Evolutionary conservation across 2,797 vertebrate genomes (phyloP).

Genomic region (Leptodactylus fallax): DNA sequence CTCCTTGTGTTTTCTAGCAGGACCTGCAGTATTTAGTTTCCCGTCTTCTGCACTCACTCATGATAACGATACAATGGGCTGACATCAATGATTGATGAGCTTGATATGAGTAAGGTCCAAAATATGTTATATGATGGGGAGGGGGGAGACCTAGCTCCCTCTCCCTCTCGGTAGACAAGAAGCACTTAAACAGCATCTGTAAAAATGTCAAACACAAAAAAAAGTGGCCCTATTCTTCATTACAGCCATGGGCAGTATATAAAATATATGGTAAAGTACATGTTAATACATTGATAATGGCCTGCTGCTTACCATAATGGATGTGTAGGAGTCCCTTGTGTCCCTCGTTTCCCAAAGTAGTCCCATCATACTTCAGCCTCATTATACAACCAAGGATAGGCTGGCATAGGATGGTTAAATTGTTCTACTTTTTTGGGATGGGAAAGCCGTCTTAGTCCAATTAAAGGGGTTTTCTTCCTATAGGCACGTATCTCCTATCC

Average conservation of each 20-base stretch:
- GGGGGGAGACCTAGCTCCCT: conserved; percentile 2
- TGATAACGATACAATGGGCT: conserved; percentile 55
- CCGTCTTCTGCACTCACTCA: conserved; percentile 56
- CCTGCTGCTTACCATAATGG: neutral
- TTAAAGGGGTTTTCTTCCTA: too few species aligned
- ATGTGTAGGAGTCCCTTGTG: neutral
- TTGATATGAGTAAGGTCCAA: conserved; percentile 60
- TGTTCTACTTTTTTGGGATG: too few species aligned
- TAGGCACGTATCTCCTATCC: too few species aligned
- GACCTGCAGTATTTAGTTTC: conserved; percentile 44
- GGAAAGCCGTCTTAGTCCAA: too few species aligned
- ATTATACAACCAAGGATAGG: too few species aligned
- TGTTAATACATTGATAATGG: neutral
- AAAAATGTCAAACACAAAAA: neutral
- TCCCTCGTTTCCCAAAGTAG: neutral
- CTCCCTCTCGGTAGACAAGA: conserved; percentile 21
- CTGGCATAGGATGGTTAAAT: too few species aligned
- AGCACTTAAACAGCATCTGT: conserved; percentile 24
- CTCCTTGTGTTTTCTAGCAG: conserved; percentile 23
- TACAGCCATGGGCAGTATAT: neutral
- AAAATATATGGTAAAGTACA: neutral
- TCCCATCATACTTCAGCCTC: neutral
- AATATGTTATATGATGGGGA: conserved; percentile 57
- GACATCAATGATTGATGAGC: conserved; percentile 57
- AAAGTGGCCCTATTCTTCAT: neutral